These are phyloP conservation scores for Allobates femoralis DNA, from an alignment of 2,797 vertebrate species.

Conservation along the genomic window DNA sequence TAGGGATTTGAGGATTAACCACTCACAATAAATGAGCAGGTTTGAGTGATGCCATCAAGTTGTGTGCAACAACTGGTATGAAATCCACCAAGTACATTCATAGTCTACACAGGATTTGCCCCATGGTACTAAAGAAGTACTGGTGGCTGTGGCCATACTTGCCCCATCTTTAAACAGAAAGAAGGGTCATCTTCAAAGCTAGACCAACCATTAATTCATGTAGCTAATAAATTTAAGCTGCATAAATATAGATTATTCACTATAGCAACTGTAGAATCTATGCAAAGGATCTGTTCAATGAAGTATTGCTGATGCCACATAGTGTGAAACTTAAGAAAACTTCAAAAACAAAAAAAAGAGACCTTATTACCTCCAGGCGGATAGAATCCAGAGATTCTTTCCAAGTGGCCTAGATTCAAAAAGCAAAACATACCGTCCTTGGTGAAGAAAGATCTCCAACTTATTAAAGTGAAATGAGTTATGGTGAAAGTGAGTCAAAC, in stretches of 20 bases:
- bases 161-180: not conserved
- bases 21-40: not conserved
- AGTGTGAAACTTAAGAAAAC: not conserved
- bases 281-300: conserved; percentile 14
- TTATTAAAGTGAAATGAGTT: not conserved
- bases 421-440: not conserved
- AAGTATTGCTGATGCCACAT: conserved; percentile 34
- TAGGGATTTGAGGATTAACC: not conserved
- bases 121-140: not conserved
- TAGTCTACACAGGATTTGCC: not conserved
- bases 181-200: not conserved
- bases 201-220: not conserved
- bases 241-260: not conserved
- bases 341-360: not conserved
- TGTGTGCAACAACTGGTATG: not conserved
- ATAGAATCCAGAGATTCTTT: not conserved
- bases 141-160: not conserved
- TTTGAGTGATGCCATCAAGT: not conserved
- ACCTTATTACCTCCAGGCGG: not conserved
- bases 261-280: conserved; percentile 7
- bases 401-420: not conserved
- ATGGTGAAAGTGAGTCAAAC: not conserved
- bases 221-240: not conserved
- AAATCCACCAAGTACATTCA: not conserved
- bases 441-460: not conserved